These are phyloP conservation scores for Amphipoea lucens DNA, from an alignment of 2,888 invertebrate species.

Conservation along the genomic window DNA sequence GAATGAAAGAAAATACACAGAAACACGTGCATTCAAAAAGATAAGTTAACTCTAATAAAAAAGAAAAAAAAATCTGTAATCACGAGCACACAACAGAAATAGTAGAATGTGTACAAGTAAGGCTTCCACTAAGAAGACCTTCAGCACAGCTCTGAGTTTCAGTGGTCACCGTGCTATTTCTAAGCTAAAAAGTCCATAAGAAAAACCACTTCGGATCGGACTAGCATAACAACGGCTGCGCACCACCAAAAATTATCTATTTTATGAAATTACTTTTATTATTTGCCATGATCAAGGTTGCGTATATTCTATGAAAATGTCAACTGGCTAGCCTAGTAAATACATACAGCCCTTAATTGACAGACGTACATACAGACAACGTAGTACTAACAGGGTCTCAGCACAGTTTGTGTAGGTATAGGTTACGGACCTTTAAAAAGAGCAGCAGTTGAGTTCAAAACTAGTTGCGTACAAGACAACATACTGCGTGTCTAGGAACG, in stretches of 20 bases:
- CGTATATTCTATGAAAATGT: background rate
- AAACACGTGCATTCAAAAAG: too few species aligned
- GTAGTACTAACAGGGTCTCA: background rate
- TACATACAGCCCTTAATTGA: background rate
- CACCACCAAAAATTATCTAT: background rate
- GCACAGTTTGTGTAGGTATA: background rate
- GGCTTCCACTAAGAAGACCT: too few species aligned
- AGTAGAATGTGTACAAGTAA: too few species aligned
- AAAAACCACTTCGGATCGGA: background rate
- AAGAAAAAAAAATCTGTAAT: too few species aligned
- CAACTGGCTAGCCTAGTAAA: background rate
- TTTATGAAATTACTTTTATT: background rate
- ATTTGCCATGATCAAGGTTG: background rate
- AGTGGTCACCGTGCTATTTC: too few species aligned
- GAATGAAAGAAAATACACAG: too few species aligned
- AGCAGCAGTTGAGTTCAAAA: background rate
- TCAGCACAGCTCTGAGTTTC: too few species aligned
- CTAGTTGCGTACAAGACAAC: background rate
- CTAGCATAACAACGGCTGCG: background rate
- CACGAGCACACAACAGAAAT: too few species aligned
- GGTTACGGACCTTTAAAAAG: background rate
- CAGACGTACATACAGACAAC: background rate
- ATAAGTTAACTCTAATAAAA: too few species aligned
- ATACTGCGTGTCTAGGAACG: background rate
- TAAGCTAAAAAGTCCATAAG: background rate